phyloP scores from a whole-genome alignment of 2,797 vertebrate genomes.

The Pangasius mekongensis region DNA sequence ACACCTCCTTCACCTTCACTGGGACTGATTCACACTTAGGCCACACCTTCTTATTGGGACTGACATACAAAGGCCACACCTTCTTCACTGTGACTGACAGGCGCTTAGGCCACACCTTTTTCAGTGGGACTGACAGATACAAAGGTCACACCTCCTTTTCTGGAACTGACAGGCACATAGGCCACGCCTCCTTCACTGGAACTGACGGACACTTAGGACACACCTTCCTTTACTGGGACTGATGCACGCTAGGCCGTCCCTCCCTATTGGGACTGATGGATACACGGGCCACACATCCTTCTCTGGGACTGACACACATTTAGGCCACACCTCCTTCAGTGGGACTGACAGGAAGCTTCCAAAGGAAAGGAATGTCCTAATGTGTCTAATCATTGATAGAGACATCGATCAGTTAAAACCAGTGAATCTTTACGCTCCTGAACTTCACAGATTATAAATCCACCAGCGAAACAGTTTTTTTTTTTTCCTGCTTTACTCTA shows the following conservation, averaged over 20 bases:
- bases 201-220: not conserved
- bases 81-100: not conserved
- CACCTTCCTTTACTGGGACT: not conserved
- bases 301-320: no score
- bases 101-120: not conserved
- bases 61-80: not conserved
- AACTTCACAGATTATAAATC: conserved; percentile 12
- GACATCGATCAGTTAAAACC: not conserved
- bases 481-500: not conserved
- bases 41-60: not conserved
- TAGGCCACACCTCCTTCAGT: not conserved
- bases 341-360: not conserved
- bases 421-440: not conserved
- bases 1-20: not conserved
- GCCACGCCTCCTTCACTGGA: not conserved
- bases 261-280: not conserved
- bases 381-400: not conserved
- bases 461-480: not conserved
- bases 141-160: not conserved
- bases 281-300: not conserved
- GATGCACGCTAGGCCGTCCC: not conserved
- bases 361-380: not conserved
- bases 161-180: no score
- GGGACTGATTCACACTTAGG: not conserved
- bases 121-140: not conserved